phyloP scores from a whole-genome alignment of 2,113 vertebrate genomes.

The Hemicordylus capensis region DNA sequence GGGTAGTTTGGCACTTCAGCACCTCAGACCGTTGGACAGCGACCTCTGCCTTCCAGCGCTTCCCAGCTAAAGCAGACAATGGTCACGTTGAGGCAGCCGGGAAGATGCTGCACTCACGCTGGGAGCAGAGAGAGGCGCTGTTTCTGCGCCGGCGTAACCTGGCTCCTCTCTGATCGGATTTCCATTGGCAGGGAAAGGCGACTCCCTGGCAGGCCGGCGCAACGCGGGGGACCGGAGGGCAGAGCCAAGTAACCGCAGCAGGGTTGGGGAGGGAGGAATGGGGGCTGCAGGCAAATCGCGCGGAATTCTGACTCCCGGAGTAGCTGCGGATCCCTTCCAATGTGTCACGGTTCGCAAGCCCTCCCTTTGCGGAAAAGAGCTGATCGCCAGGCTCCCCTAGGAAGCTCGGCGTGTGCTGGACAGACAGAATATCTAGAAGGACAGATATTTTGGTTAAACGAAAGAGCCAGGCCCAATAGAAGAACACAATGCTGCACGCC shows the following conservation, averaged over 20 bases:
- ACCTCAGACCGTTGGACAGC: slow-evolving; percentile 27
- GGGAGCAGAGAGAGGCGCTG: background rate
- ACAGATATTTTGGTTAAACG: background rate
- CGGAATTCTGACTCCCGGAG: no score
- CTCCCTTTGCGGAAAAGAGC: background rate
- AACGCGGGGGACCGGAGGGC: background rate
- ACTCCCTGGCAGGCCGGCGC: background rate
- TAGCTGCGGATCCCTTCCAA: background rate
- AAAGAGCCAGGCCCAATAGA: background rate
- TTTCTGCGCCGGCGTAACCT: background rate
- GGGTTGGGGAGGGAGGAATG: background rate
- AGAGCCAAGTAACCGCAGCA: background rate
- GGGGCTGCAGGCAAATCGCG: background rate
- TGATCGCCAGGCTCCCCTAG: background rate
- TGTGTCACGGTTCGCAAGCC: background rate
- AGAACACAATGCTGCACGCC: background rate
- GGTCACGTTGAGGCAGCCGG: no score
- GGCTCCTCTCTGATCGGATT: background rate
- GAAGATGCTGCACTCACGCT: background rate
- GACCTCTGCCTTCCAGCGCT: background rate
- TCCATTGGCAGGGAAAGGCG: background rate
- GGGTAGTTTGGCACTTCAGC: background rate
- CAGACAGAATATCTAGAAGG: no score
- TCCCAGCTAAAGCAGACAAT: background rate
- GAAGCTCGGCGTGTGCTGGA: background rate